These are phyloP conservation scores for Eupeodes latifasciatus DNA, from an alignment of 2,888 invertebrate species.

Conservation along the genomic window DNA sequence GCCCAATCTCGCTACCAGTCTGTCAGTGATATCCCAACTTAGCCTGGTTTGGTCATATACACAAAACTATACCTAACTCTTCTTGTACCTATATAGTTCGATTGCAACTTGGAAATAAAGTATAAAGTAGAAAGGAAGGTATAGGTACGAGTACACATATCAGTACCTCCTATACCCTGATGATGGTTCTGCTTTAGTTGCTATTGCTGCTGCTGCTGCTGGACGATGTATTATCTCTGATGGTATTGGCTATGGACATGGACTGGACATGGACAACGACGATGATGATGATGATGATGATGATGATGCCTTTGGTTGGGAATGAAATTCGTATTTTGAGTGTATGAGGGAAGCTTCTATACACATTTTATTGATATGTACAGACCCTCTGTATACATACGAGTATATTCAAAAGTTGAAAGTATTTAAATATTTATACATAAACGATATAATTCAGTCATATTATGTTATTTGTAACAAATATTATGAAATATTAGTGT, in stretches of 20 bases:
- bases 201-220: slow-evolving; percentile 42
- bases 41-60: slow-evolving; percentile 33
- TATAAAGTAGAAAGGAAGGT: not conserved
- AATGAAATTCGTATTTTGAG: slow-evolving; percentile 46
- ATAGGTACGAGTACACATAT: slow-evolving; percentile 8
- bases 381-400: too few species aligned
- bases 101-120: slow-evolving; percentile 14
- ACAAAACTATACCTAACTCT: not conserved
- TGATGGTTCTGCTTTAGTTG: slow-evolving; percentile 31
- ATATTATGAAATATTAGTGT: not conserved
- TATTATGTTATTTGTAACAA: not conserved
- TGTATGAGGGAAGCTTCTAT: slow-evolving; percentile 34
- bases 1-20: slow-evolving; percentile 68
- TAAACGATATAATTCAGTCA: not conserved
- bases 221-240: slow-evolving; percentile 35
- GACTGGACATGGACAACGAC: slow-evolving; percentile 5
- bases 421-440: not conserved
- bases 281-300: slow-evolving; percentile 47
- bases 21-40: slow-evolving; percentile 68
- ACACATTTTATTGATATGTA: slow-evolving; percentile 1
- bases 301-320: slow-evolving; percentile 53
- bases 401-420: not conserved
- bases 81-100: not conserved
- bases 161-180: not conserved
- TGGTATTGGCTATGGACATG: slow-evolving; percentile 41